Evolutionary conservation across 2,888 invertebrate genomes (phyloP).

Genomic region (Lycaena phlaeas): DNA sequence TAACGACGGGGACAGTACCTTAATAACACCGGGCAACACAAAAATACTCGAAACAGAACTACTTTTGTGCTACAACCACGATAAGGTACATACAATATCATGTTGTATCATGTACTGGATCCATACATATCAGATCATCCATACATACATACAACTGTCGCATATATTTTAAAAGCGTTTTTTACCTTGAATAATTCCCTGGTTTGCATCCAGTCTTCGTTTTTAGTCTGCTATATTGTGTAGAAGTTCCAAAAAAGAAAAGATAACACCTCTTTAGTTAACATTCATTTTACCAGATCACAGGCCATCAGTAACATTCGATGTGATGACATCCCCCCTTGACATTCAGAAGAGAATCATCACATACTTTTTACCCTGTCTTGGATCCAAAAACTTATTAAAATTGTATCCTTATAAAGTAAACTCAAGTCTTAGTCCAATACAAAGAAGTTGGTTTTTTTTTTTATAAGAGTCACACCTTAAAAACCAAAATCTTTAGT

Average conservation of each 20-base stretch:
- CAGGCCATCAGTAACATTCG: too few relatives aligned
- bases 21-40: slow-evolving; percentile 6
- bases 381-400: too few relatives aligned
- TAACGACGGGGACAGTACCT: neutral
- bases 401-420: too few relatives aligned
- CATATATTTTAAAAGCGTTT: neutral
- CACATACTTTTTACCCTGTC: too few relatives aligned
- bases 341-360: too few relatives aligned
- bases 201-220: slow-evolving; percentile 5
- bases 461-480: too few relatives aligned
- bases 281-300: neutral
- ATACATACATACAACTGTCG: neutral
- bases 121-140: neutral
- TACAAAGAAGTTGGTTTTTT: too few relatives aligned
- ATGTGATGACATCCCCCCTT: too few relatives aligned
- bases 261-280: slow-evolving; percentile 7
- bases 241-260: slow-evolving; percentile 8
- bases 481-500: too few relatives aligned
- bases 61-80: neutral
- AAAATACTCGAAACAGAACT: slow-evolving; percentile 2
- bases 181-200: slow-evolving; percentile 7
- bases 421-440: too few relatives aligned
- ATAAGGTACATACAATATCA: neutral
- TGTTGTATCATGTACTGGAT: neutral
- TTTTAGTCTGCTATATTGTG: slow-evolving; percentile 5